These are phyloP conservation scores for Talpa occidentalis DNA, from an alignment of 2,113 vertebrate genomes.

Conservation along the genomic window DNA sequence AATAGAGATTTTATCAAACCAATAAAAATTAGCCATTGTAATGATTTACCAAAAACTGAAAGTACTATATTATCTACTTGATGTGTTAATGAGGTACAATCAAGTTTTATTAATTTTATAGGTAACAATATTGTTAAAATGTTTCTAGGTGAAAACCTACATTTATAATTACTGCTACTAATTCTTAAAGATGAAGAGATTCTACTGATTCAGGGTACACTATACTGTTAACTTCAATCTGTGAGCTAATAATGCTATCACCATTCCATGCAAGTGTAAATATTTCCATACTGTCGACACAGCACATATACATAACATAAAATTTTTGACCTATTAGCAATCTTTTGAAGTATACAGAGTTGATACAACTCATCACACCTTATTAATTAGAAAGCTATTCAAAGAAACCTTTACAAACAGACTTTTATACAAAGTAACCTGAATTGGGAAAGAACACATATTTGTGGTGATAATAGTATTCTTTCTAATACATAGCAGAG, in stretches of 20 bases:
- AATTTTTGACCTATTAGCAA: not conserved
- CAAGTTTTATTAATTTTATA: constrained; percentile 68
- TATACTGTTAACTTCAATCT: constrained; percentile 49
- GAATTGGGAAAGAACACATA: not conserved
- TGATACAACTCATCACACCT: not conserved
- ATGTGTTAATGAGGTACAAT: constrained; percentile 59
- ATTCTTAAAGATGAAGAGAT: constrained; percentile 58
- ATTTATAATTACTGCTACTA: constrained; percentile 66
- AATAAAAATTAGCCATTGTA: constrained; percentile 66
- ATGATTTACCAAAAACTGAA: constrained; percentile 39
- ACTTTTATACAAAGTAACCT: not conserved
- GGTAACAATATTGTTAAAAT: constrained; percentile 33
- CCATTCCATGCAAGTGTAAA: not conserved
- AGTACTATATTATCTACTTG: constrained; percentile 48
- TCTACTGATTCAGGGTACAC: constrained; percentile 47
- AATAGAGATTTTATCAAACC: constrained; percentile 60
- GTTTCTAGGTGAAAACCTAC: constrained; percentile 53
- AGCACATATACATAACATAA: not conserved
- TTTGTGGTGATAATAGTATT: not conserved
- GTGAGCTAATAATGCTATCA: not conserved
- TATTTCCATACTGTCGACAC: not conserved
- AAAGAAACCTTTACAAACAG: not conserved
- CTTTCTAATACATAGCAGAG: not conserved
- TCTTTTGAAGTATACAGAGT: not conserved
- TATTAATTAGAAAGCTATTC: not conserved